Evolutionary conservation across 2,113 vertebrate species (phyloP).

Genomic region (Urocynchramus pylzowi): DNA sequence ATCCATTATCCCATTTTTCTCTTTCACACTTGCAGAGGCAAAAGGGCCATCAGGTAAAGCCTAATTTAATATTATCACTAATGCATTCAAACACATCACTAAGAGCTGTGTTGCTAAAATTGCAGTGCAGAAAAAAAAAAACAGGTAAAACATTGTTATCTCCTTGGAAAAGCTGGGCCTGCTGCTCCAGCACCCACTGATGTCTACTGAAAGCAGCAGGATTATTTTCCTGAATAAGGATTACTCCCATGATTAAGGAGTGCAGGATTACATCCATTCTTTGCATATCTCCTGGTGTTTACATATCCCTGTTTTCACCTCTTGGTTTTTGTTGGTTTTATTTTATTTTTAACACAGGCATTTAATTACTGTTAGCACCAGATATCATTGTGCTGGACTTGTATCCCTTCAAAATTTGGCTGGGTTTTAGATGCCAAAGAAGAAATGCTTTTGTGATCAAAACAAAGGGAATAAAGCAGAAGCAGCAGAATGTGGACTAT

Average conservation of each 20-base stretch:
- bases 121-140: not conserved
- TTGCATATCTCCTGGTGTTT: constrained; percentile 1
- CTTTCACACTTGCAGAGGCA: not conserved
- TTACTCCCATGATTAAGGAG: not conserved
- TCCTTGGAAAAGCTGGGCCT: not conserved
- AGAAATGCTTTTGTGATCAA: not conserved
- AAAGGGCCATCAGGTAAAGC: not conserved
- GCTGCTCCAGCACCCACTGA: not conserved
- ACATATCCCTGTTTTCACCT: not conserved
- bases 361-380: not conserved
- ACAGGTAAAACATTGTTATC: not conserved
- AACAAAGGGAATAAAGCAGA: not conserved
- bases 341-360: not conserved
- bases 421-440: not conserved
- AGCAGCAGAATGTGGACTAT: not conserved
- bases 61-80: not conserved
- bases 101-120: not conserved
- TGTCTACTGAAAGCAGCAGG: not conserved
- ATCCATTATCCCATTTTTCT: not conserved
- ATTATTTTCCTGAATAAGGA: not conserved
- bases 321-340: not conserved
- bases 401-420: not conserved
- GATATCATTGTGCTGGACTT: not conserved
- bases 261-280: constrained; percentile 24
- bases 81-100: not conserved